Percentiles rank a stretch among this genome's conserved stretches.
Evolutionary conservation across 2,888 invertebrate species (phyloP).

Genomic region (Spodoptera littoralis): DNA sequence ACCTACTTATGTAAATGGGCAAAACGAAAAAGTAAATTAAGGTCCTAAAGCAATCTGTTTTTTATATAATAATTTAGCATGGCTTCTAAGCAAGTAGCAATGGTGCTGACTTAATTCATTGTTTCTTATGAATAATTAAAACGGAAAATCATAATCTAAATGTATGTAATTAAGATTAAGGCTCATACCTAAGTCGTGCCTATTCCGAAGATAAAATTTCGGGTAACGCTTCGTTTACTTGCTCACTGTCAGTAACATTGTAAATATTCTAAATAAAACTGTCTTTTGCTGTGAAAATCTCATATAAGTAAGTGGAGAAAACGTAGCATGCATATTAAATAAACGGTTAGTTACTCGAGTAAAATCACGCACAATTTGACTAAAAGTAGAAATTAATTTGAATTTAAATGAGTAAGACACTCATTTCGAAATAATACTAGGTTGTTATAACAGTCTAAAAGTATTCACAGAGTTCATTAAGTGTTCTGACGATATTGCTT

Average conservation of each 20-base stretch:
- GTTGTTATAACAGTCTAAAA: no score
- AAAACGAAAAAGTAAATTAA: no score
- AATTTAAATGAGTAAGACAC: background rate
- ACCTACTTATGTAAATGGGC: no score
- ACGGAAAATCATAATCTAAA: constrained; percentile 44
- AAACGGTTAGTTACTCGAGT: background rate
- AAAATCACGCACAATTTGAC: background rate
- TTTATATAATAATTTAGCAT: background rate
- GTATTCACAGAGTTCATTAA: no score
- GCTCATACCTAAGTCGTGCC: constrained; percentile 12
- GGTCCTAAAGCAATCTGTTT: no score
- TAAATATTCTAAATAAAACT: constrained; percentile 19
- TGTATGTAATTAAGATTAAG: constrained; percentile 48
- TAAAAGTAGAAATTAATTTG: background rate
- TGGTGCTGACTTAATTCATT: constrained; percentile 15
- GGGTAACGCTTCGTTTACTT: constrained; percentile 27
- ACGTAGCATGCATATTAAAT: background rate
- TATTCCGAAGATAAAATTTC: constrained; percentile 18
- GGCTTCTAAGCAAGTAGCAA: constrained; percentile 4
- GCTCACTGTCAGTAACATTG: constrained; percentile 8
- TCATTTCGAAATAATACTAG: no score
- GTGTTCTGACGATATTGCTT: no score
- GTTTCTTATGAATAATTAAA: constrained; percentile 40
- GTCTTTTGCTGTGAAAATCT: constrained; percentile 2
- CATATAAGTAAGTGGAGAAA: constrained; percentile 8